Conservation (phyloP, 2,888 invertebrate genomes). For the Yponomeuta evonymella region DNA sequence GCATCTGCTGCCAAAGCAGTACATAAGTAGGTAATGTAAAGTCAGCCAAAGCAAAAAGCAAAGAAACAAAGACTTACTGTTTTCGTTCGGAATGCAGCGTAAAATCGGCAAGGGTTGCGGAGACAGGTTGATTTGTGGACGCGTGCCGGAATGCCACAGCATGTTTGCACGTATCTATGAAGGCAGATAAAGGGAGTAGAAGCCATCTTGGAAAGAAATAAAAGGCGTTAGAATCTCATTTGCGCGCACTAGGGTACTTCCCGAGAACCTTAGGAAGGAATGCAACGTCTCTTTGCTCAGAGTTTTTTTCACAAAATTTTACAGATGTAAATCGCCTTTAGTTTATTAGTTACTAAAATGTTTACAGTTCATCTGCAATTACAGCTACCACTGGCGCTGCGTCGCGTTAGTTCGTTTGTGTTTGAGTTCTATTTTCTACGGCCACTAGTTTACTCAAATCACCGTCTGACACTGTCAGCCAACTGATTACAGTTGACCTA, state of each 20-base stretch:
- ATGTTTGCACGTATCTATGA: not conserved
- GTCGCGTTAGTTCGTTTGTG: no score
- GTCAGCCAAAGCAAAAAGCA: conserved; percentile 5
- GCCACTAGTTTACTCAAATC: no score
- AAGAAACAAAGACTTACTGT: conserved; percentile 6
- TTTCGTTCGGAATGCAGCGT: conserved; percentile 4
- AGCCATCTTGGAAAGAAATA: not conserved
- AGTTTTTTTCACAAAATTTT: no score
- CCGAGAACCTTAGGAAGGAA: no score
- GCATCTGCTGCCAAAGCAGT: not conserved
- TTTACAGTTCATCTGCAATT: no score
- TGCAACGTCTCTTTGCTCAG: no score
- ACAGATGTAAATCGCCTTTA: no score
- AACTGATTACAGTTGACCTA: not conserved
- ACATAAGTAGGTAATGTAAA: not conserved
- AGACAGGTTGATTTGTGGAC: conserved; percentile 16
- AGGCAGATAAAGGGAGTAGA: not conserved
- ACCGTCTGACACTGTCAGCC: no score
- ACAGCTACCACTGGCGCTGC: no score
- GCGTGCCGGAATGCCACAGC: conserved; percentile 1
- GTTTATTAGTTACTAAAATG: no score
- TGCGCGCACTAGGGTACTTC: not conserved
- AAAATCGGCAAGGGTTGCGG: conserved; percentile 14
- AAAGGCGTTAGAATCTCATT: not conserved
- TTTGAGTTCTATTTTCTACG: no score